These are phyloP conservation scores for Procavia capensis DNA, from an alignment of 2,113 vertebrate genomes.

Conservation along the genomic window DNA sequence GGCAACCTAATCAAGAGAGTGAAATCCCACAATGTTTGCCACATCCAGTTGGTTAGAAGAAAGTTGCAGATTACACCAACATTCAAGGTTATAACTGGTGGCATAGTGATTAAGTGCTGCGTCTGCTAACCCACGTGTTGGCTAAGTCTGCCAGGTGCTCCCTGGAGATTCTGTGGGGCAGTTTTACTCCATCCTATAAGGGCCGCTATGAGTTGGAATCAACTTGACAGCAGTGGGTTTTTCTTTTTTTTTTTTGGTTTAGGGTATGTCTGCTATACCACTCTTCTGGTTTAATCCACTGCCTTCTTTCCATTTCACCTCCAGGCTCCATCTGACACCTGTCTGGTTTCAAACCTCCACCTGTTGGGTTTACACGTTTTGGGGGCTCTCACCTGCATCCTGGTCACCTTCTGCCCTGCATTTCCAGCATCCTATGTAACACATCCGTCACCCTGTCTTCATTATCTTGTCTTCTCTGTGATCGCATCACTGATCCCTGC, in stretches of 20 bases:
- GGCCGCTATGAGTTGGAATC: not conserved
- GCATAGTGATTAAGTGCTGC: not conserved
- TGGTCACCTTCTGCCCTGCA: not conserved
- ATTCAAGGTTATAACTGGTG: not conserved
- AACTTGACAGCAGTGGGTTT: not conserved
- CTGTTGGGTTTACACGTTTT: not conserved
- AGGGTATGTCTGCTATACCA: not conserved
- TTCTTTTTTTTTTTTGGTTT: not conserved
- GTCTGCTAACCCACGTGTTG: not conserved
- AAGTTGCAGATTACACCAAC: not conserved
- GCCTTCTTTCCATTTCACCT: not conserved
- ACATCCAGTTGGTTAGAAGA: not conserved
- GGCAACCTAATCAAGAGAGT: not conserved
- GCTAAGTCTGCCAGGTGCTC: not conserved
- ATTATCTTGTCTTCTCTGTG: not conserved
- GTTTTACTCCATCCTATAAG: too few species aligned
- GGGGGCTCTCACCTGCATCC: not conserved
- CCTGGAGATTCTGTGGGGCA: too few species aligned
- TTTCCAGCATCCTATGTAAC: not conserved
- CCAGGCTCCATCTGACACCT: not conserved
- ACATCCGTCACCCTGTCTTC: not conserved
- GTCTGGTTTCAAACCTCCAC: not conserved
- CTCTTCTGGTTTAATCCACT: conserved; percentile 1
- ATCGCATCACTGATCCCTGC: not conserved
- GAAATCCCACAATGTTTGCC: not conserved